Evolutionary conservation across 2,888 invertebrate species (phyloP).

Genomic region (Eupeodes latifasciatus): DNA sequence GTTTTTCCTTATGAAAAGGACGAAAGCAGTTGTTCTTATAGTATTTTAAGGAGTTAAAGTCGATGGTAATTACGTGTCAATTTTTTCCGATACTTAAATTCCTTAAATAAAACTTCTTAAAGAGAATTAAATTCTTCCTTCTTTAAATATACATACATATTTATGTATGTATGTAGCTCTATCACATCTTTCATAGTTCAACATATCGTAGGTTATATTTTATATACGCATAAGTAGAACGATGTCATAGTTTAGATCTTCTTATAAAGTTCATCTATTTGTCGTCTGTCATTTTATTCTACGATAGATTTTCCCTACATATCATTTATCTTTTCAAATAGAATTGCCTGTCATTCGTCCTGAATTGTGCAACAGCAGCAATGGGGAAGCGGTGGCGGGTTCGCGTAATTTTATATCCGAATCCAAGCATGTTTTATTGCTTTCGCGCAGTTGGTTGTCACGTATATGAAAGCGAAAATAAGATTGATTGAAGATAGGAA

Average conservation of each 20-base stretch:
- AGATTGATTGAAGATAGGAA: conserved; percentile 71
- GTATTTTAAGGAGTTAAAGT: too few species aligned
- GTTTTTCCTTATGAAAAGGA: too few species aligned
- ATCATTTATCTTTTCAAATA: conserved; percentile 54
- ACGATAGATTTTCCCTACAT: conserved; percentile 44
- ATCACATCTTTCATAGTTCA: too few species aligned
- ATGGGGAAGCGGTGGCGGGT: background rate
- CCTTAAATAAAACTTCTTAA: too few species aligned
- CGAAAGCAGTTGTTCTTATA: too few species aligned
- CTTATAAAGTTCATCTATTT: conserved; percentile 59
- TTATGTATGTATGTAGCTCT: too few species aligned
- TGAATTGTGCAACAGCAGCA: conserved; percentile 14
- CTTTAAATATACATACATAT: too few species aligned
- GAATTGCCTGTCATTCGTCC: conserved; percentile 59
- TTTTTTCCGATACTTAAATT: too few species aligned
- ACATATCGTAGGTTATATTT: too few species aligned
- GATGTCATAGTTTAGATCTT: conserved; percentile 20
- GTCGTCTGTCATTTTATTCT: conserved; percentile 64
- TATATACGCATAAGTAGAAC: too few species aligned
- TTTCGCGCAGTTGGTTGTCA: conserved; percentile 57
- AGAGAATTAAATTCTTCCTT: too few species aligned
- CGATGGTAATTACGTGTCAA: too few species aligned
- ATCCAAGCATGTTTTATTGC: conserved; percentile 56
- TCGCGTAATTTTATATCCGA: conserved; percentile 43
- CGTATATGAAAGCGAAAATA: conserved; percentile 29